A percentile compares a stretch with the other conserved stretches of the same genome.
These are phyloP conservation scores for Helogale parvula DNA, from an alignment of 2,113 vertebrate species.

Conservation along the genomic window DNA sequence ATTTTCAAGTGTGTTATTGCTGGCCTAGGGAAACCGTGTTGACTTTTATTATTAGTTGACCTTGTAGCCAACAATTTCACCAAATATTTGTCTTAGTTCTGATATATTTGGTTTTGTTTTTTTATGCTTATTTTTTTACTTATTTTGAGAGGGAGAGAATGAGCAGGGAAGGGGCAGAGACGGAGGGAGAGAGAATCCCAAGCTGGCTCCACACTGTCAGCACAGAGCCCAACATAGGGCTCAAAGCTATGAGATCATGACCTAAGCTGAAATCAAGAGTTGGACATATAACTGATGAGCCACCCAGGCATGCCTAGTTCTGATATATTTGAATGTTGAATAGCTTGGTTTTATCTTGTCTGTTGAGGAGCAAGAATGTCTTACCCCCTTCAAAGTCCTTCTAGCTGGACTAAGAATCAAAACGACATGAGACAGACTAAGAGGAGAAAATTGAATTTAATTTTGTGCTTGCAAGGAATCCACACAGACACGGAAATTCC, in stretches of 20 bases:
- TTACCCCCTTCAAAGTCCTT: not conserved
- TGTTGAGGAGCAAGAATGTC: not conserved
- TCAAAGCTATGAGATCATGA: no score
- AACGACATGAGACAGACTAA: not conserved
- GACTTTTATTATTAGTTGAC: not conserved
- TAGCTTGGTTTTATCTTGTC: not conserved
- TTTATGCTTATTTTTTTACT: no score
- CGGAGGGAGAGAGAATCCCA: no score
- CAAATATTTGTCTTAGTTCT: not conserved
- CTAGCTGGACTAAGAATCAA: not conserved
- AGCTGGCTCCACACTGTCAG: no score
- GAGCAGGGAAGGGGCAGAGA: no score
- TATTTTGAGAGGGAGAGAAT: no score
- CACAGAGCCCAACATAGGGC: no score
- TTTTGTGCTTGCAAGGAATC: not conserved
- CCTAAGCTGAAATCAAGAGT: no score
- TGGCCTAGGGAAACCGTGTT: not conserved
- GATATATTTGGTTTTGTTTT: not conserved
- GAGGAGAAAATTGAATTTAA: not conserved
- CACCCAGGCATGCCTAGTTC: not conserved
- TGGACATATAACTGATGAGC: no score
- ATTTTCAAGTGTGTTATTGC: constrained; percentile 27
- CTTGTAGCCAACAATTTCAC: not conserved
- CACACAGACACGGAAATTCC: not conserved
- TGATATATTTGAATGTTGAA: not conserved